Percentiles rank a stretch among this genome's conserved stretches.
Conservation (phyloP, 2,113 vertebrate genomes). For the Pelmatolapia mariae region DNA sequence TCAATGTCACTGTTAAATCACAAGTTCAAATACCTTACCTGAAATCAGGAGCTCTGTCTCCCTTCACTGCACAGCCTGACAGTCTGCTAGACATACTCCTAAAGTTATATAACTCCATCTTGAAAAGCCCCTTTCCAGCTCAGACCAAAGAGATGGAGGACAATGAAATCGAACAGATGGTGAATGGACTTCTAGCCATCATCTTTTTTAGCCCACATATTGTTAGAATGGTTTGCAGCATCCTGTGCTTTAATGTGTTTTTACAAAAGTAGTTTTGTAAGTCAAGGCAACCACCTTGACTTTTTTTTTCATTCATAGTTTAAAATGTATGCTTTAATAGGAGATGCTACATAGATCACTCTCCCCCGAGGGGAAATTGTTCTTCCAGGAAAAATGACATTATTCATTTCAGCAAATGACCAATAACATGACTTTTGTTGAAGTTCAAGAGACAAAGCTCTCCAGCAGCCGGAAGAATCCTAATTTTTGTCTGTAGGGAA, state of each 20-base stretch:
- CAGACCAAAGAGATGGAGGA: neutral
- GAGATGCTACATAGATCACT: neutral
- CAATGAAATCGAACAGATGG: neutral
- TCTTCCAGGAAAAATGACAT: neutral
- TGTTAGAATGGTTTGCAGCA: neutral
- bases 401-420: neutral
- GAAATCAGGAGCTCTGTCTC: neutral
- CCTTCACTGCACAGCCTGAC: neutral
- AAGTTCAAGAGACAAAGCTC: neutral
- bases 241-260: neutral
- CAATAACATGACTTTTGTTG: neutral
- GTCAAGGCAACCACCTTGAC: neutral
- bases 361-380: neutral
- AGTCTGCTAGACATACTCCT: neutral
- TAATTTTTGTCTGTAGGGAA: neutral
- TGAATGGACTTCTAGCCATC: neutral
- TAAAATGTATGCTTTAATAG: neutral
- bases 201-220: neutral
- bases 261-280: neutral
- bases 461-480: neutral
- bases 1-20: neutral
- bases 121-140: neutral
- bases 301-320: neutral
- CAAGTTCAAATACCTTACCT: neutral
- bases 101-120: neutral